Evolutionary conservation across 2,113 vertebrate genomes (phyloP).

Genomic region (Sinocyclocheilus anophthalmus): DNA sequence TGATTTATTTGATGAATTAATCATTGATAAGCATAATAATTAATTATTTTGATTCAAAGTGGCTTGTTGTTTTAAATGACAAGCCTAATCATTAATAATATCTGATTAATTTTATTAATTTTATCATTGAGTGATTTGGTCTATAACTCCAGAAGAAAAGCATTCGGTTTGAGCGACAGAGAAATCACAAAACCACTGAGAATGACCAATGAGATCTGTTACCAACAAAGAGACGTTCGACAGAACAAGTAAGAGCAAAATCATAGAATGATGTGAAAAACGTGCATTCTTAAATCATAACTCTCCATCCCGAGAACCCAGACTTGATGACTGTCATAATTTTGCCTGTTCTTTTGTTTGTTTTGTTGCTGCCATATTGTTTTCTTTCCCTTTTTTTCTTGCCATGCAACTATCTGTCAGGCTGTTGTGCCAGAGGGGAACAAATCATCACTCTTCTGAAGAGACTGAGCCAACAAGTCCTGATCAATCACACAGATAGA

Average conservation of each 20-base stretch:
- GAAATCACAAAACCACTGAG: background rate
- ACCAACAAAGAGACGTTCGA: background rate
- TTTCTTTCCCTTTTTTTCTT: background rate
- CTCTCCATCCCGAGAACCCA: background rate
- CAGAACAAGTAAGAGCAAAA: conserved; percentile 9
- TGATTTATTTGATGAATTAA: too few relatives aligned
- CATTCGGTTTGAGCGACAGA: conserved; percentile 1
- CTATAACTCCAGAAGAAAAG: background rate
- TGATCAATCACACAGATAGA: conserved; percentile 55
- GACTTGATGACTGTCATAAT: conserved; percentile 27
- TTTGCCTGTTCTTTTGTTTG: conserved; percentile 16
- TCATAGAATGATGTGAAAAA: background rate
- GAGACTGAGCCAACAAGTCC: conserved; percentile 28
- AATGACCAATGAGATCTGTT: conserved; percentile 2
- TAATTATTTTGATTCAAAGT: too few relatives aligned
- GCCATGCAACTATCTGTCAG: conserved; percentile 24
- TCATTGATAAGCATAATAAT: too few relatives aligned
- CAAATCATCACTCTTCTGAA: conserved; percentile 48
- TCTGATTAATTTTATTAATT: background rate
- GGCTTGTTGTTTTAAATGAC: too few relatives aligned
- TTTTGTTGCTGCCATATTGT: conserved; percentile 12
- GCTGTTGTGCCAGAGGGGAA: conserved; percentile 32
- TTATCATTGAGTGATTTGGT: background rate
- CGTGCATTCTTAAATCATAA: background rate
- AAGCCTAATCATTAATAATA: background rate